A percentile compares a stretch with the other conserved stretches of the same genome.
Evolutionary conservation across 1,140 invertebrate genomes (phyloP).

Genomic region (Hylyphantes graminicola): DNA sequence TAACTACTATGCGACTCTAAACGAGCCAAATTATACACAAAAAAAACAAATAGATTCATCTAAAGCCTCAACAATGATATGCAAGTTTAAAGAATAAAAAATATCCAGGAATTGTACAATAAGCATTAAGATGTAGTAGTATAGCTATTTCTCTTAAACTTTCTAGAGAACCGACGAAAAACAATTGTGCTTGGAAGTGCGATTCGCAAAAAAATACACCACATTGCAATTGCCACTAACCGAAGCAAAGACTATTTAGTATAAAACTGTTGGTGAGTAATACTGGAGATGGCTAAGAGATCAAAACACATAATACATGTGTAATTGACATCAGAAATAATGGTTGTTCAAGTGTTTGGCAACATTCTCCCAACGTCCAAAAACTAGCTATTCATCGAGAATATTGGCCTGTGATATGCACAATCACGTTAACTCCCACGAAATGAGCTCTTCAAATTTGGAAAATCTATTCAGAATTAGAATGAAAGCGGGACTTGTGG

Average conservation of each 20-base stretch:
- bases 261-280: constrained; percentile 44
- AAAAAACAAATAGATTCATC: background rate
- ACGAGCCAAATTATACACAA: constrained; percentile 4
- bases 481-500: constrained; percentile 21
- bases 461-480: constrained; percentile 18
- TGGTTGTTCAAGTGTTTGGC: constrained; percentile 34
- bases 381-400: constrained; percentile 41
- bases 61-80: constrained; percentile 23
- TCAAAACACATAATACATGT: constrained; percentile 47
- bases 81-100: constrained; percentile 21
- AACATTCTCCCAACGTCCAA: background rate
- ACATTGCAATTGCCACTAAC: constrained; percentile 34
- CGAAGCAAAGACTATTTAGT: constrained; percentile 28
- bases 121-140: background rate
- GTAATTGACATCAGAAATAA: constrained; percentile 36
- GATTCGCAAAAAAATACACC: constrained; percentile 34
- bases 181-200: constrained; percentile 32
- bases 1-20: constrained; percentile 11
- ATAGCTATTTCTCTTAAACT: too few species aligned
- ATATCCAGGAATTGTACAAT: background rate
- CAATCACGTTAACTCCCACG: constrained; percentile 28
- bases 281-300: constrained; percentile 53
- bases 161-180: constrained; percentile 3
- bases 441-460: constrained; percentile 29
- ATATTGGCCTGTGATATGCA: constrained; percentile 51